Percentiles rank a stretch among this genome's conserved stretches.
These are phyloP conservation scores for Hartigia nigra DNA, from an alignment of 2,888 invertebrate species.

Conservation along the genomic window DNA sequence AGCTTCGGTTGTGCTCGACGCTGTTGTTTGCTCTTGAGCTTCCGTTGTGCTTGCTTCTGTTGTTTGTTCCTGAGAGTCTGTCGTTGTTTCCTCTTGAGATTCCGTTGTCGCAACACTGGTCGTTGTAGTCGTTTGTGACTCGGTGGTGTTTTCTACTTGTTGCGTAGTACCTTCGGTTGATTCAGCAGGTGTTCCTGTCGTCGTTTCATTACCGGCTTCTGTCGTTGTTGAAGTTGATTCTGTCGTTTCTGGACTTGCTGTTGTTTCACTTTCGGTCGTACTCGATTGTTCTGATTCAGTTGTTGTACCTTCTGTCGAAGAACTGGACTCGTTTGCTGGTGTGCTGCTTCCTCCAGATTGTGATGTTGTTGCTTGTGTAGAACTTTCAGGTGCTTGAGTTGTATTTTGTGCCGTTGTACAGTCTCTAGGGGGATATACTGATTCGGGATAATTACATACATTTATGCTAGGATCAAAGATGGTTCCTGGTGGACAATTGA, in stretches of 20 bases:
- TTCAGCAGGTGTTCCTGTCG: slow-evolving; percentile 19
- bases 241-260: neutral
- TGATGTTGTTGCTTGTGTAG: slow-evolving; percentile 12
- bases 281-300: neutral
- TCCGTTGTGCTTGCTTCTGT: slow-evolving; percentile 21
- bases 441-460: slow-evolving; percentile 76
- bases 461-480: slow-evolving; percentile 77
- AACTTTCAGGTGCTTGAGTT: neutral
- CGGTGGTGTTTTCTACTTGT: slow-evolving; percentile 11
- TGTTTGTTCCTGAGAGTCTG: slow-evolving; percentile 16
- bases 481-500: slow-evolving; percentile 77
- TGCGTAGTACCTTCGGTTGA: slow-evolving; percentile 15
- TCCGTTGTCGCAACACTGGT: slow-evolving; percentile 18
- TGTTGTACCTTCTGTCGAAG: neutral
- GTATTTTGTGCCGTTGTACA: slow-evolving; percentile 31
- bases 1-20: slow-evolving; percentile 5
- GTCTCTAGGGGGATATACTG: slow-evolving; percentile 70
- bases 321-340: slow-evolving; percentile 8
- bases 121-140: slow-evolving; percentile 6
- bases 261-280: slow-evolving; percentile 7
- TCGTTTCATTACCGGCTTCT: slow-evolving; percentile 10
- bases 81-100: slow-evolving; percentile 9
- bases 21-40: slow-evolving; percentile 7
- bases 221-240: slow-evolving; percentile 24
- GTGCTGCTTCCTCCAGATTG: slow-evolving; percentile 20